phyloP scores from a whole-genome alignment of 2,113 vertebrate species.

The Mionectes macconnelli region DNA sequence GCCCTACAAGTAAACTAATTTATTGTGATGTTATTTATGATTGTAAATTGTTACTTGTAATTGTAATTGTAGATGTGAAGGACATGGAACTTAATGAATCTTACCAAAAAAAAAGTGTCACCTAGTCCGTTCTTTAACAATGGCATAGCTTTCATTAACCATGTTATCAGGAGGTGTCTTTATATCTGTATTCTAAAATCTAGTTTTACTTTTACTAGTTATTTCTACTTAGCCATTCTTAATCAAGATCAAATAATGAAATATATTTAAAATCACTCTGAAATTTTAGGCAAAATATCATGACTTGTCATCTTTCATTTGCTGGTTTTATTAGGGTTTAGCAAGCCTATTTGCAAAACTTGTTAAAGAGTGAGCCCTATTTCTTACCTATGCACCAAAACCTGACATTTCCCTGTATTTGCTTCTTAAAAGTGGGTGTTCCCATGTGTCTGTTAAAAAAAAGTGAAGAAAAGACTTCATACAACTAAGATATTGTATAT shows the following conservation, averaged over 20 bases:
- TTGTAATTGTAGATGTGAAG: background rate
- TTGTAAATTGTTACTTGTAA: background rate
- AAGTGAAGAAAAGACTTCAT: background rate
- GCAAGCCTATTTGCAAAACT: background rate
- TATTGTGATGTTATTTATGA: background rate
- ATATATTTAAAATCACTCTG: background rate
- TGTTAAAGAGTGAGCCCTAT: fast-evolving
- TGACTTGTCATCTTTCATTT: background rate
- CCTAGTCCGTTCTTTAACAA: background rate
- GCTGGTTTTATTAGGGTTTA: background rate
- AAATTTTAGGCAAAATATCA: background rate
- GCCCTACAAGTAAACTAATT: background rate
- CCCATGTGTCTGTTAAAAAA: background rate
- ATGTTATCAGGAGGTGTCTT: background rate
- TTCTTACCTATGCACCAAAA: background rate
- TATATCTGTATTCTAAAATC: background rate
- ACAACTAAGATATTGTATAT: background rate
- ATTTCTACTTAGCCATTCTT: background rate
- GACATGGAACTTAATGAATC: background rate
- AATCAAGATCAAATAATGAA: background rate
- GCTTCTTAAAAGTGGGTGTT: background rate
- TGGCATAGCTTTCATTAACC: background rate
- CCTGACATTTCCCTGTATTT: background rate
- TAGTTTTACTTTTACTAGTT: background rate
- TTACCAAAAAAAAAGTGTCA: background rate